Conservation (phyloP, 2,888 invertebrate species). For the Conus canariensis region DNA sequence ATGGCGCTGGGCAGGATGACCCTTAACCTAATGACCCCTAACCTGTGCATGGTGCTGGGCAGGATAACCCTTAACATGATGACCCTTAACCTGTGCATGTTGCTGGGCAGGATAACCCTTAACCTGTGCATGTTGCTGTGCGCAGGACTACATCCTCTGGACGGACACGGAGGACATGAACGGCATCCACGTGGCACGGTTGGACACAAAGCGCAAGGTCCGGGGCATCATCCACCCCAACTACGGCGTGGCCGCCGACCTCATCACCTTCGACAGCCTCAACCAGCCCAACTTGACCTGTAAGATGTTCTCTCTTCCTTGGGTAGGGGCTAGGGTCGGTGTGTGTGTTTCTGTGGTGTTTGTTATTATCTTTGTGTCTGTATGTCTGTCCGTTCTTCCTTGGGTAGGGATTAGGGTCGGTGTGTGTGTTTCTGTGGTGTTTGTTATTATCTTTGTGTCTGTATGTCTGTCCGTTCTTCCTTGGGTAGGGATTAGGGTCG, state of each 20-base stretch:
- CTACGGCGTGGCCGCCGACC: slow-evolving; percentile 68
- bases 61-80: no score
- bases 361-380: not conserved
- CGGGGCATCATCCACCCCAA: slow-evolving; percentile 74
- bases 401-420: not conserved
- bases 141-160: slow-evolving; percentile 74
- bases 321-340: not conserved
- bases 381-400: not conserved
- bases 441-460: not conserved
- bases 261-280: slow-evolving; percentile 67
- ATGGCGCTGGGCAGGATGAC: no score
- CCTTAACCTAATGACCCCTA: no score
- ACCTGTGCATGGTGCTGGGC: no score
- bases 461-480: not conserved
- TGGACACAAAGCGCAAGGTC: slow-evolving; percentile 69
- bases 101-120: no score
- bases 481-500: not conserved
- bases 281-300: slow-evolving; percentile 65
- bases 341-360: slow-evolving; percentile 1
- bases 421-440: not conserved
- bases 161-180: slow-evolving; percentile 70
- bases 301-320: not conserved
- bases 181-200: slow-evolving; percentile 71
- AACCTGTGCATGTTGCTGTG: not conserved
- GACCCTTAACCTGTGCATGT: no score